phyloP scores from a whole-genome alignment of 2,797 vertebrate genomes.

The Remorina albescens region DNA sequence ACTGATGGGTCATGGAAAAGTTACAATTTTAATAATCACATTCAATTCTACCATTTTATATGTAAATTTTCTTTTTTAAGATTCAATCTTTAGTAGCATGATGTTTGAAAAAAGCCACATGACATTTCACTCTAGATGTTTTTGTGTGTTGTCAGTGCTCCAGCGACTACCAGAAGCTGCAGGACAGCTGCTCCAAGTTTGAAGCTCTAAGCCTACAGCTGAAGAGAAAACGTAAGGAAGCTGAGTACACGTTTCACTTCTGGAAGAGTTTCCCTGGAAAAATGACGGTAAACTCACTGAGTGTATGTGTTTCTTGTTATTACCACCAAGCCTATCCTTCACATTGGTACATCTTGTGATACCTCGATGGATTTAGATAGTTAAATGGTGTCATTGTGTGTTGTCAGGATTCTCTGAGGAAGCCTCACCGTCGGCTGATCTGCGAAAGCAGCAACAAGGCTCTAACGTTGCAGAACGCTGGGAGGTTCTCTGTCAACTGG shows the following conservation, averaged over 20 bases:
- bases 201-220: slow-evolving; percentile 90
- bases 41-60: too few species aligned
- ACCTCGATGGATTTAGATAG: too few species aligned
- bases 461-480: slow-evolving; percentile 93
- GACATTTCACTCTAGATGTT: neutral
- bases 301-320: neutral
- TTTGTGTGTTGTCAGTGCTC: slow-evolving; percentile 81
- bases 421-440: slow-evolving; percentile 91
- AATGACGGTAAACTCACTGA: slow-evolving; percentile 89
- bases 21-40: too few species aligned
- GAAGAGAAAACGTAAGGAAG: slow-evolving; percentile 92
- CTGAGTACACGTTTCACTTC: slow-evolving; percentile 93
- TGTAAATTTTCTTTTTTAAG: too few species aligned
- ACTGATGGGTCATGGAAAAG: too few species aligned
- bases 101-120: neutral
- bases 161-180: slow-evolving; percentile 92
- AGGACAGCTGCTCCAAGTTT: slow-evolving; percentile 90
- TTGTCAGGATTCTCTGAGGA: slow-evolving; percentile 90
- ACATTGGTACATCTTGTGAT: too few species aligned
- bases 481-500: slow-evolving; percentile 95
- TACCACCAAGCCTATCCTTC: neutral
- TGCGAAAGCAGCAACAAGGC: slow-evolving; percentile 96
- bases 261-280: slow-evolving; percentile 99
- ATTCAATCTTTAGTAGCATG: too few species aligned
- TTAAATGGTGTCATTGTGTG: slow-evolving; percentile 32